phyloP scores from a whole-genome alignment of 2,797 vertebrate genomes.

The Acrossocheilus fasciatus region DNA sequence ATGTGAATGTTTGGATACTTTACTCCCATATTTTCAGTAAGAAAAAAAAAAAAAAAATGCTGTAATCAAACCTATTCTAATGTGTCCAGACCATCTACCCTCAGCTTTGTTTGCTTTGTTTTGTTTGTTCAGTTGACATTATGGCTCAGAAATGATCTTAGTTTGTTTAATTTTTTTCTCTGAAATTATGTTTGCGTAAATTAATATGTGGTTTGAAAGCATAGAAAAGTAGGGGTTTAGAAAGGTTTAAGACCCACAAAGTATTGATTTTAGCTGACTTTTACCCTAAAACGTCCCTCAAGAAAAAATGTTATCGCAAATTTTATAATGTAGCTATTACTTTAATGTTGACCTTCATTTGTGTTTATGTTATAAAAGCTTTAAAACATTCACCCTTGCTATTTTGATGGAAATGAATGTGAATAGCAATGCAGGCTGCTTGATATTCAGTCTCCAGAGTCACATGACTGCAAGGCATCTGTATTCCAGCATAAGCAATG shows the following conservation, averaged over 20 bases:
- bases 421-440: neutral
- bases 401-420: neutral
- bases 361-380: neutral
- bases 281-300: neutral
- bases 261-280: neutral
- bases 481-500: neutral
- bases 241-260: neutral
- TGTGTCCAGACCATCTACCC: slow-evolving; percentile 57
- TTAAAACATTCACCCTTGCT: neutral
- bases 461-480: neutral
- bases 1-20: neutral
- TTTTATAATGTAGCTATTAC: neutral
- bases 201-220: neutral
- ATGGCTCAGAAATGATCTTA: slow-evolving; percentile 77
- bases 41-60: neutral
- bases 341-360: neutral
- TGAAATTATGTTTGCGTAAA: neutral
- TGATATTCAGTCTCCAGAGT: slow-evolving; percentile 10
- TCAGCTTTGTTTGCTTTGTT: slow-evolving; percentile 53
- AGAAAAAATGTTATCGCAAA: neutral
- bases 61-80: slow-evolving; percentile 40
- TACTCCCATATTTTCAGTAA: neutral
- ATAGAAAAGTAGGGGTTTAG: neutral
- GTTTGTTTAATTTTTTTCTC: slow-evolving; percentile 20
- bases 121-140: slow-evolving; percentile 71